Evolutionary conservation across 2,888 invertebrate genomes (phyloP), one percentile per base, ranked within the genome.

Genomic region (Baronia brevicornis): DNA sequence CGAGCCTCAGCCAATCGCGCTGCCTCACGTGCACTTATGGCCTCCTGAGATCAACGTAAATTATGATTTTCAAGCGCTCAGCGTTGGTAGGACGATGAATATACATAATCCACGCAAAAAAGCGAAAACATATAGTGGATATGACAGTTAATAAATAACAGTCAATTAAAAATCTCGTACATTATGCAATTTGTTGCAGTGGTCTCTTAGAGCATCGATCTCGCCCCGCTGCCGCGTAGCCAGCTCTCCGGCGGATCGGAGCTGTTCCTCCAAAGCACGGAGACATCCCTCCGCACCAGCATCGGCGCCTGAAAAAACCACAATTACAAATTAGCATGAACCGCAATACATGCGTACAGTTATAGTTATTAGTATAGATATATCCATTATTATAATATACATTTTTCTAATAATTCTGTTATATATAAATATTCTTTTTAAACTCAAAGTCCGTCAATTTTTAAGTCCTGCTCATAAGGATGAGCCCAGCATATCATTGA

Each of bases 141-240:
- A 13, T 20, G 1, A 1, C 9, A 26, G 21, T 4, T n/a, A 6
- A 14, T 20, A 31, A 2, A 18, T 3, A 10, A 9, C 21, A 11
- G 1, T 8, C 6, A 2, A 27, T 13, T 20, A 19, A 13, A 7
- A 8, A 14, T 15, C 27, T 60, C 87, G 82, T 49, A 92, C 91
- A 54, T 87, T 79, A 54, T 92, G 92, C 33, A 94, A 64, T 41
- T 89, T 87, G 45, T 91, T 86, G 58, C 93, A 92, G 41, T 89
- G 82, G 2, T 88, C 86, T 32, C 93, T 86, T 30, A 94, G 62
- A 45, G 90, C 85, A 11, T 90, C 89, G 28, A 94, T 91, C 73
- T 94, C 93, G 15, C 89, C 80, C 48, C 93, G 92, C 40, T 94
- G 93, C 51, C 89, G 87, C 28, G 90, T 86, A 2, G 94, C 88